A percentile compares a stretch with the other conserved stretches of the same genome.
phyloP scores from a whole-genome alignment of 2,888 invertebrate species.

The Azorinus chamasolen region DNA sequence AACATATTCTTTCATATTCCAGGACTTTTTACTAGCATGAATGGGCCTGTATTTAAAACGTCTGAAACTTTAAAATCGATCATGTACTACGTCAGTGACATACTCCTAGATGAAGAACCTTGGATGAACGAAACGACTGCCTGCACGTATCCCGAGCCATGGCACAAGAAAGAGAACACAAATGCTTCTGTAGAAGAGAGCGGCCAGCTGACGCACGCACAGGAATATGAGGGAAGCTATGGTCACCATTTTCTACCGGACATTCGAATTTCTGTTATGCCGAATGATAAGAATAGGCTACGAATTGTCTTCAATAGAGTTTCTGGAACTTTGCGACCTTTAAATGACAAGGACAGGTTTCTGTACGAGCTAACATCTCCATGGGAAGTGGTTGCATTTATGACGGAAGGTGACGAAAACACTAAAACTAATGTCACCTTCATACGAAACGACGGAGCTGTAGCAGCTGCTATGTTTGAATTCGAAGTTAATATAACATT shows the following conservation, averaged over 20 bases:
- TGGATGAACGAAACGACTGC: constrained; percentile 69
- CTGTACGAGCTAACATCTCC: constrained; percentile 40
- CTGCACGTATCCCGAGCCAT: constrained; percentile 65
- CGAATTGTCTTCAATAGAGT: constrained; percentile 8
- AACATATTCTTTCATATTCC: background rate
- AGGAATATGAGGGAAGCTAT: constrained; percentile 44
- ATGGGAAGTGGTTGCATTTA: constrained; percentile 21
- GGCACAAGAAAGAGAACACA: constrained; percentile 17
- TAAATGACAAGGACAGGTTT: constrained; percentile 39
- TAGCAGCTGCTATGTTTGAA: constrained; percentile 4
- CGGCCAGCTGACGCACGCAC: background rate
- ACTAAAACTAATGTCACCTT: constrained; percentile 21
- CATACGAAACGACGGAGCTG: background rate
- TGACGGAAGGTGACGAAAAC: constrained; percentile 24
- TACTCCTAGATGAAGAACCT: constrained; percentile 52
- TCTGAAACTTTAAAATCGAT: constrained; percentile 9
- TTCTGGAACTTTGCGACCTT: constrained; percentile 34
- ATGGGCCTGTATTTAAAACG: constrained; percentile 31
- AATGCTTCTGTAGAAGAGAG: background rate
- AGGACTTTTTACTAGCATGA: constrained; percentile 54
- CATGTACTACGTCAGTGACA: constrained; percentile 59
- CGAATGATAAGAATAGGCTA: background rate
- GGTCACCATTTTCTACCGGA: constrained; percentile 24
- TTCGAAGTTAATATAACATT: constrained; percentile 34
- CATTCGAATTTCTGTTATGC: constrained; percentile 10